A percentile compares a stretch with the other conserved stretches of the same genome.
Evolutionary conservation across 2,888 invertebrate genomes (phyloP).

Genomic region (Aleiodes alternator): DNA sequence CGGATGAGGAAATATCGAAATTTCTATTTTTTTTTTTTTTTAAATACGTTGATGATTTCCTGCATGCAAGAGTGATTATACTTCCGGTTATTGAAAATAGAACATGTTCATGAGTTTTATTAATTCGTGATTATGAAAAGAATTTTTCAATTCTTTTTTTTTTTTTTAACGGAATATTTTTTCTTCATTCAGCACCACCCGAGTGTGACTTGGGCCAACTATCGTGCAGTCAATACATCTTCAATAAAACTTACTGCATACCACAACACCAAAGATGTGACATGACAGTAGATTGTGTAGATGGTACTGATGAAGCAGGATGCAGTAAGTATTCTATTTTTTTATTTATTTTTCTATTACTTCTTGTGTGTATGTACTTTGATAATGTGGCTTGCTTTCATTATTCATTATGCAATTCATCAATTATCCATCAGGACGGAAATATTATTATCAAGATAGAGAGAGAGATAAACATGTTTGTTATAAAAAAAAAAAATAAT

Average conservation of each 20-base stretch:
- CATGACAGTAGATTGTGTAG: slow-evolving; percentile 95
- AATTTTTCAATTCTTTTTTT: slow-evolving; percentile 34
- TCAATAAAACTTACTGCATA: slow-evolving; percentile 97
- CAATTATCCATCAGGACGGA: slow-evolving; percentile 15
- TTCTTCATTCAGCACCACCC: slow-evolving; percentile 85
- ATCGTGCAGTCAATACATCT: slow-evolving; percentile 94
- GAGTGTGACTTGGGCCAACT: slow-evolving; percentile 95
- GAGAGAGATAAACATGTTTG: slow-evolving; percentile 1
- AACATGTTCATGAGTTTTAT: background rate
- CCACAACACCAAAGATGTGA: slow-evolving; percentile 96
- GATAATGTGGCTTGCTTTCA: slow-evolving; percentile 25
- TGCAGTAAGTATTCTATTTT: slow-evolving; percentile 87
- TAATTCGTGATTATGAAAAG: slow-evolving; percentile 15
- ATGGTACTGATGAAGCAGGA: slow-evolving; percentile 95
- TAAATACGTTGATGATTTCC: slow-evolving; percentile 49
- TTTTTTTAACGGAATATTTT: slow-evolving; percentile 20
- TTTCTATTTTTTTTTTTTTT: slow-evolving; percentile 25
- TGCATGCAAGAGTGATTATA: slow-evolving; percentile 51
- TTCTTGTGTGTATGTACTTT: background rate
- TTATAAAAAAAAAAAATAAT: background rate
- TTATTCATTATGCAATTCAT: slow-evolving; percentile 35
- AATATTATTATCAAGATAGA: slow-evolving; percentile 18
- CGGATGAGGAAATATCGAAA: slow-evolving; percentile 43
- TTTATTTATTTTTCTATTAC: background rate
- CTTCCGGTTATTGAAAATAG: slow-evolving; percentile 40